Percentiles rank a stretch among this genome's conserved stretches.
Evolutionary conservation across 2,113 vertebrate species (phyloP).

Genomic region (Phainopepla nitens): DNA sequence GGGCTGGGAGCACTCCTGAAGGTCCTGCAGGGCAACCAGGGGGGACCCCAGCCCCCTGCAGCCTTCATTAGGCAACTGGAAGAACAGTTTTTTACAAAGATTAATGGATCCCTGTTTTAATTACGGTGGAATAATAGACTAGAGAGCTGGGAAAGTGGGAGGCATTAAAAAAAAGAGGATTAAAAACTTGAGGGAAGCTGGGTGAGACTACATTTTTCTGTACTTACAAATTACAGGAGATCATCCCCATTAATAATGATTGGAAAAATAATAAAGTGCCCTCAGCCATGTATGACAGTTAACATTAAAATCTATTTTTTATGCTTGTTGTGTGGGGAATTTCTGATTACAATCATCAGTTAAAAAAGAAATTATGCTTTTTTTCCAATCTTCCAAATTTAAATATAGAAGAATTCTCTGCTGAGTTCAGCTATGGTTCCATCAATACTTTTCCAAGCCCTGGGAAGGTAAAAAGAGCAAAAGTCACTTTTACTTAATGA

Average conservation of each 20-base stretch:
- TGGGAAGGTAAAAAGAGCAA: constrained; percentile 65
- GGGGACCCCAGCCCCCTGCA: accelerated
- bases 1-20: accelerated
- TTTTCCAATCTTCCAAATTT: background rate
- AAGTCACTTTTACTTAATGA: constrained; percentile 63
- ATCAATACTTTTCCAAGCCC: constrained; percentile 63
- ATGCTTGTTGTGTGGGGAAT: constrained; percentile 53
- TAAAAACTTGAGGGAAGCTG: background rate
- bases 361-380: background rate
- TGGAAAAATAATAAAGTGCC: constrained; percentile 25
- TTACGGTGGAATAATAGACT: constrained; percentile 14
- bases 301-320: constrained; percentile 40
- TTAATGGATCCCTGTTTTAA: constrained; percentile 15
- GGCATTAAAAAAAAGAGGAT: background rate
- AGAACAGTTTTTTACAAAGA: background rate
- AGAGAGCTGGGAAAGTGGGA: background rate
- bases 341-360: constrained; percentile 41
- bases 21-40: background rate
- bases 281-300: background rate
- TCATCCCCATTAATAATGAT: constrained; percentile 46
- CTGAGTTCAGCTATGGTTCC: constrained; percentile 60
- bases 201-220: background rate
- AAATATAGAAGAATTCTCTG: constrained; percentile 36
- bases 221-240: constrained; percentile 5
- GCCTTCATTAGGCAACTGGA: background rate